A percentile compares a stretch with the other conserved stretches of the same genome.
These are phyloP conservation scores for Dendrocincla fuliginosa DNA, from an alignment of 2,797 vertebrate genomes.

Conservation along the genomic window DNA sequence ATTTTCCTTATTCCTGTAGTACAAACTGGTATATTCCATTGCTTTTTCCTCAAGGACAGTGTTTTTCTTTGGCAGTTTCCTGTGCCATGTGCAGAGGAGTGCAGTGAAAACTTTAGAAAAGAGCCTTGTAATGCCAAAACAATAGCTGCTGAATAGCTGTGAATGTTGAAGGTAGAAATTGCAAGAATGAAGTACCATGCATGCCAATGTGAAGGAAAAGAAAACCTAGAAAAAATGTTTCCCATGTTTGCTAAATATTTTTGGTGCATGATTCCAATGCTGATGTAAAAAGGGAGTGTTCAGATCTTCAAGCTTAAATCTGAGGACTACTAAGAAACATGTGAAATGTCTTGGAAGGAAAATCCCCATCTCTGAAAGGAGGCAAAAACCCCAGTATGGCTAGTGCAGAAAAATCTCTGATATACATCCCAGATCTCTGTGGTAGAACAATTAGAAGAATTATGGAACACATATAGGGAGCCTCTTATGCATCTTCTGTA, in stretches of 20 bases:
- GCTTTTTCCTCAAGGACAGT: neutral
- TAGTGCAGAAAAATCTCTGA: neutral
- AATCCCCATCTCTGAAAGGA: neutral
- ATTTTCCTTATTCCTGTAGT: neutral
- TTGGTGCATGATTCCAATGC: neutral
- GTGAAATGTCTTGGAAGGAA: neutral
- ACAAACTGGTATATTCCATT: neutral
- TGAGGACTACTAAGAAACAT: neutral
- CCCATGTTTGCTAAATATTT: neutral
- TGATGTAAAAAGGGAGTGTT: neutral
- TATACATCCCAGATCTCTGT: neutral
- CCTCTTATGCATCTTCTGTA: neutral
- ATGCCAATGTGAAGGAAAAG: neutral
- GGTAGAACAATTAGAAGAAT: neutral
- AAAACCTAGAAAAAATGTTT: neutral
- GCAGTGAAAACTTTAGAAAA: neutral
- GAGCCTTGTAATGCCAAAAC: neutral
- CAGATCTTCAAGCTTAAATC: neutral
- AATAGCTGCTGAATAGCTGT: neutral
- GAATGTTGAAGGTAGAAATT: neutral
- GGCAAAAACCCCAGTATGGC: neutral
- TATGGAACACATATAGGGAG: neutral
- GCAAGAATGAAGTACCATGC: neutral
- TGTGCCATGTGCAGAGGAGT: neutral
- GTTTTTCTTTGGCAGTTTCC: neutral